phyloP scores from a whole-genome alignment of 2,113 vertebrate genomes.

The Clarias gariepinus region DNA sequence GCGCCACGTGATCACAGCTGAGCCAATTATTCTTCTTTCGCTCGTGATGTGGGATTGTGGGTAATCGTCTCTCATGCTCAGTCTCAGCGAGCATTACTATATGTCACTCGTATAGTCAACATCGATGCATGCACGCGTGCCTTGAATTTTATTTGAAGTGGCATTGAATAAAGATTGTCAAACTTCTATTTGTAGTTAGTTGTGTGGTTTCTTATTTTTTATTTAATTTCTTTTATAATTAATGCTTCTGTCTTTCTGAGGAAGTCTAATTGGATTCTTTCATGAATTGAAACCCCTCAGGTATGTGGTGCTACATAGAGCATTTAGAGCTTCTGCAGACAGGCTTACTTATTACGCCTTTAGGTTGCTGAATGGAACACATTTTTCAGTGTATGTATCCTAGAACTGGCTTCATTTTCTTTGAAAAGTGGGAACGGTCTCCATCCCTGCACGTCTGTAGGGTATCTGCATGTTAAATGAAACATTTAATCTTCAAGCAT shows the following conservation, averaged over 20 bases:
- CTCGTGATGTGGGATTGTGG: too few species aligned
- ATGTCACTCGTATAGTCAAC: too few species aligned
- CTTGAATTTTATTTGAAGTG: neutral
- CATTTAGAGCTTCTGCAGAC: neutral
- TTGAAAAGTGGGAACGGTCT: neutral
- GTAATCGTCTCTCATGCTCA: too few species aligned
- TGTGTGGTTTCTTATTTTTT: neutral
- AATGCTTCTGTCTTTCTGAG: neutral
- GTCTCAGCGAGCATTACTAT: too few species aligned
- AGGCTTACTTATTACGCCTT: neutral
- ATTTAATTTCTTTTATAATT: neutral
- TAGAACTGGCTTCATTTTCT: neutral
- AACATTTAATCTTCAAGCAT: neutral
- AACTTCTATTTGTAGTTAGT: neutral
- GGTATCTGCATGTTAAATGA: slow-evolving; percentile 18
- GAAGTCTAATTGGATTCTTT: neutral
- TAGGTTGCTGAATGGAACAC: neutral
- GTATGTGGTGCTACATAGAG: neutral
- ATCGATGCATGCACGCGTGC: too few species aligned
- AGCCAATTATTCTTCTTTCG: too few species aligned
- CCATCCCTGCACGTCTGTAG: neutral
- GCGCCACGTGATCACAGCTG: too few species aligned
- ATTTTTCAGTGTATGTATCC: neutral
- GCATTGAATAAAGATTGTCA: neutral
- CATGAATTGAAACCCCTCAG: neutral